phyloP scores from a whole-genome alignment of 2,888 invertebrate genomes.

The Dichetophora obliterata region DNA sequence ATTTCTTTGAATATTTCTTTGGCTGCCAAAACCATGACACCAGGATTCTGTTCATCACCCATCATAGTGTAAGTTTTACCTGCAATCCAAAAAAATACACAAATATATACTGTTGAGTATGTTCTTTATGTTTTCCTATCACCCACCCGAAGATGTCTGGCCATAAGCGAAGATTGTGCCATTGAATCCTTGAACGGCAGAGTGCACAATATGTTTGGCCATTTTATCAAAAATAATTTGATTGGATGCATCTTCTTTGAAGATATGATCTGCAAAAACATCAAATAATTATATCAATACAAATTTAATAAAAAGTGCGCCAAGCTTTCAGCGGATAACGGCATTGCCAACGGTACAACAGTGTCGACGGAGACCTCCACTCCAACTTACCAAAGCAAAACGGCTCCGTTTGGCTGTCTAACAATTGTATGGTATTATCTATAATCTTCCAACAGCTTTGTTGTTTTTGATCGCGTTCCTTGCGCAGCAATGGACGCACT shows the following conservation, averaged over 20 bases:
- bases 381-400: conserved; percentile 70
- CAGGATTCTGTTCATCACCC: conserved; percentile 78
- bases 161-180: conserved; percentile 94
- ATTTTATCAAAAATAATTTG: conserved; percentile 76
- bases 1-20: conserved; percentile 79
- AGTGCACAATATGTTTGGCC: conserved; percentile 80
- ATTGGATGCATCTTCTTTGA: conserved; percentile 74
- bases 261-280: conserved; percentile 79
- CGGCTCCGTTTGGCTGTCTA: conserved; percentile 72
- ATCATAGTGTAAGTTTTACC: conserved; percentile 86
- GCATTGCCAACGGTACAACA: not conserved
- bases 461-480: conserved; percentile 77
- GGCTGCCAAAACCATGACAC: conserved; percentile 82
- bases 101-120: not conserved
- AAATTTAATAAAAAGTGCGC: not conserved
- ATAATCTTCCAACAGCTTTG: conserved; percentile 76
- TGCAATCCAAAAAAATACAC: conserved; percentile 39
- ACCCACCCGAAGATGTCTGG: conserved; percentile 85
- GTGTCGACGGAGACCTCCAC: not conserved
- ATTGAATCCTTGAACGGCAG: conserved; percentile 81
- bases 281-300: not conserved
- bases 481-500: conserved; percentile 77
- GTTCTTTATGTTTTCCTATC: not conserved
- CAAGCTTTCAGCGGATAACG: not conserved
- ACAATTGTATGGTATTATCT: conserved; percentile 73